Conservation (phyloP, 2,888 invertebrate species). For the Taenaris catops region DNA sequence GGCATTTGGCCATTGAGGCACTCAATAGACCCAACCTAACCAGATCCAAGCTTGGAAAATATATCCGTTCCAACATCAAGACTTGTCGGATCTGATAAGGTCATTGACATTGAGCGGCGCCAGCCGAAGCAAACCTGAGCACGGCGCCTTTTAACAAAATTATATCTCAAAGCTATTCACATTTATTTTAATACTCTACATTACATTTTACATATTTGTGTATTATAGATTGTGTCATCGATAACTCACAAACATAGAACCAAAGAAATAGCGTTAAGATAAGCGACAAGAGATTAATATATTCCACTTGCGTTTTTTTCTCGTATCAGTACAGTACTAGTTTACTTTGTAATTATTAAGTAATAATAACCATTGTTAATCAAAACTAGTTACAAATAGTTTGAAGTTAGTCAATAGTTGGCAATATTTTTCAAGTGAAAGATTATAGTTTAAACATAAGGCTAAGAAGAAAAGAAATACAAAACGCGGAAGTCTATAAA, state of each 20-base stretch:
- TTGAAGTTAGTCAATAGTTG: too few species aligned
- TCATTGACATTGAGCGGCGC: slow-evolving; percentile 64
- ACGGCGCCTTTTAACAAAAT: slow-evolving; percentile 59
- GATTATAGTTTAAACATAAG: slow-evolving; percentile 48
- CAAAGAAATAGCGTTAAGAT: slow-evolving; percentile 29
- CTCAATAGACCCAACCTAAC: slow-evolving; percentile 58
- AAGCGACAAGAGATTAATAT: slow-evolving; percentile 22
- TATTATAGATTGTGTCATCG: slow-evolving; percentile 35
- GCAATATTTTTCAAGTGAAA: too few species aligned
- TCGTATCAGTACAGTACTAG: too few species aligned
- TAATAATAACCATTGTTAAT: too few species aligned
- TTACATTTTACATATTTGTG: slow-evolving; percentile 33
- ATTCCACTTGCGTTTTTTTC: too few species aligned
- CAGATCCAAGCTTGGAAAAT: slow-evolving; percentile 50
- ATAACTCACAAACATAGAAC: slow-evolving; percentile 35
- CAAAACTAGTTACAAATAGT: too few species aligned
- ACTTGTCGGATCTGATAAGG: slow-evolving; percentile 54
- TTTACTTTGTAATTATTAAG: too few species aligned
- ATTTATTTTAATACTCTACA: slow-evolving; percentile 18
- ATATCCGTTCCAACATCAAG: slow-evolving; percentile 13
- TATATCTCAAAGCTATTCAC: slow-evolving; percentile 44
- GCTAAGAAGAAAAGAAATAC: slow-evolving; percentile 49
- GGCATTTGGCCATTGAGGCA: too few species aligned
- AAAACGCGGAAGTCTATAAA: slow-evolving; percentile 55
- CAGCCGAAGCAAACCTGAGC: slow-evolving; percentile 69